Base-by-base conservation (phyloP, 2,888 invertebrate genomes). In the Tinea semifulvella region DNA sequence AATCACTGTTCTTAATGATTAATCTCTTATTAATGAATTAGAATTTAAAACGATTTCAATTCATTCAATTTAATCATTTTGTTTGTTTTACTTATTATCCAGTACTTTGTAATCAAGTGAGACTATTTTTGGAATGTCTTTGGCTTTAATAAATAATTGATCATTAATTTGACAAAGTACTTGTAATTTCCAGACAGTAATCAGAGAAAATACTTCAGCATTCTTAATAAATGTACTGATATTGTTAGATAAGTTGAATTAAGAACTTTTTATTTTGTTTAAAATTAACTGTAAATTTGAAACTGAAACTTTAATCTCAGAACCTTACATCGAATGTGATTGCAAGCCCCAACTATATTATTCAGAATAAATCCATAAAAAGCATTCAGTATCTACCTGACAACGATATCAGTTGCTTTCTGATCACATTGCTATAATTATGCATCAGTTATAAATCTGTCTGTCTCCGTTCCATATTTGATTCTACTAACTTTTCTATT, bases 391-490 rank as follows among this genome's bases (percentile, higher is more conserved):
- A 17, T 40, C 40, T 22, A 26, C 42, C 18, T 18, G 36, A 36
- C 36, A 42, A 16, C 26, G 26, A 17, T 26, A 42, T 17, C 42
- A 14, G 25, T 20, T 5, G 42, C 42, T 13, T 19, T 40, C 40
- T 13, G 16, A 42, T 18, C 42, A 13, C 36, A 36, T 36, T 31
- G 31, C 31, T 31, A 64, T 59, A 63, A 66, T 65, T 61, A 63
- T 56, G 57, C 52, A 50, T 49, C 55, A 52, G 56, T 58, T 60
- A 62, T 63, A 67, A 65, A 65, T 64, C 59, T 51, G 52, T 52
- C 53, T 52, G 54, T 55, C 61, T 58, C 51, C 53, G 56, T 58
- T 59, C 53, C 58, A 59, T 60, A 56, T 57, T 55, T 54, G 48
- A 47, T 50, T 55, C 51, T 52, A 18, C 20, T 18, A 35, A 36